These are phyloP conservation scores for Heliopora coerulea DNA, from an alignment of 92 coral and sea anemone genomes.

Conservation along the genomic window DNA sequence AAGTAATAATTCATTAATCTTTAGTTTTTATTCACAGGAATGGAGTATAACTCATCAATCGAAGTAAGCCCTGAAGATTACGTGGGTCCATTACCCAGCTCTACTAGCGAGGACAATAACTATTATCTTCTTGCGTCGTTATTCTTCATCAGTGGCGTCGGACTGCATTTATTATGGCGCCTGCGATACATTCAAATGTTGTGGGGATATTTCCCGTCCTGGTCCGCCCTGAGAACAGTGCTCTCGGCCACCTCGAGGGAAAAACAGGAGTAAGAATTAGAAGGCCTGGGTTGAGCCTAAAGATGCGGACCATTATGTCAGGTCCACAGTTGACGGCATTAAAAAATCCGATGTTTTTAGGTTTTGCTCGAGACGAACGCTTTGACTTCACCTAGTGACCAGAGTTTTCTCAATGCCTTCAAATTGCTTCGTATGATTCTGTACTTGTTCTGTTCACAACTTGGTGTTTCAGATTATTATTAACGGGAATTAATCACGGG, in stretches of 20 bases:
- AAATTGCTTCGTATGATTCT: too few species aligned
- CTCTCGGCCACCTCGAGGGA: neutral
- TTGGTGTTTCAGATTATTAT: too few species aligned
- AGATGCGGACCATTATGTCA: too few species aligned
- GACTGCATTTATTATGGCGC: slow-evolving; percentile 52
- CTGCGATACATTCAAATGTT: slow-evolving; percentile 9
- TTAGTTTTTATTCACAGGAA: slow-evolving; percentile 56
- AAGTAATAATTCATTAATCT: too few species aligned
- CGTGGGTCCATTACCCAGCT: slow-evolving; percentile 66
- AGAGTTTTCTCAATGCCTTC: too few species aligned
- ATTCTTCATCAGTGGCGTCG: slow-evolving; percentile 61
- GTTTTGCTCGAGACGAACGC: too few species aligned
- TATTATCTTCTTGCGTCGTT: slow-evolving; percentile 65
- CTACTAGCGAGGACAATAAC: slow-evolving; percentile 62
- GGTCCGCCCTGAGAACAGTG: slow-evolving; percentile 1
- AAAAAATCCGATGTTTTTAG: too few species aligned
- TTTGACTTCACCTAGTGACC: too few species aligned
- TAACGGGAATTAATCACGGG: too few species aligned
- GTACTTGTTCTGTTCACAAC: too few species aligned
- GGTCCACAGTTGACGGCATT: too few species aligned
- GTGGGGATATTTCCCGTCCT: neutral
- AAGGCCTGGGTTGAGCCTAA: too few species aligned
- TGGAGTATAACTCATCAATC: slow-evolving; percentile 65
- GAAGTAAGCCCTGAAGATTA: slow-evolving; percentile 67
- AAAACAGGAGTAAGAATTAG: slow-evolving; percentile 8